Evolutionary conservation across 2,113 vertebrate genomes (phyloP).

Genomic region (Tachysurus fulvidraco): DNA sequence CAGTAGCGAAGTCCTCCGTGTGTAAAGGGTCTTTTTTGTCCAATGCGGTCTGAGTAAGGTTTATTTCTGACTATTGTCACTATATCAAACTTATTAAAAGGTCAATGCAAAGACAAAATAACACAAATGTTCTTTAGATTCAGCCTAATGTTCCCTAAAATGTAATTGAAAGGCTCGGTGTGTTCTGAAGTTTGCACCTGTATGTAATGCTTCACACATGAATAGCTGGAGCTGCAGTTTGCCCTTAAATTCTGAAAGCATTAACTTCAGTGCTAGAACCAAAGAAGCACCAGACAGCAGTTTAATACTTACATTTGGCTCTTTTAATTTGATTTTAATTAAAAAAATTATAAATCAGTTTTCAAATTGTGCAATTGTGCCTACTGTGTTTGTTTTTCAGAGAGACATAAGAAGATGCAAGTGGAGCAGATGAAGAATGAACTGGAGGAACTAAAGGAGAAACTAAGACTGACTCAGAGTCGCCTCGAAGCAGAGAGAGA

Average conservation of each 20-base stretch:
- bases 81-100: neutral
- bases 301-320: neutral
- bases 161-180: neutral
- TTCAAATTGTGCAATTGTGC: neutral
- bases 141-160: neutral
- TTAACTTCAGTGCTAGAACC: neutral
- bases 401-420: constrained; percentile 64
- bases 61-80: neutral
- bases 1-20: neutral
- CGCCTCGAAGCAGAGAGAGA: constrained; percentile 67
- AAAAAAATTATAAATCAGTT: neutral
- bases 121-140: neutral
- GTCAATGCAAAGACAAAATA: neutral
- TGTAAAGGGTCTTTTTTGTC: neutral
- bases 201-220: neutral
- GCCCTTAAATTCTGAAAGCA: neutral
- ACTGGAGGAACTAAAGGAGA: constrained; percentile 69
- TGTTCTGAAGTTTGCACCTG: neutral
- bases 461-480: constrained; percentile 63
- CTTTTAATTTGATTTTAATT: too few relatives aligned
- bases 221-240: neutral
- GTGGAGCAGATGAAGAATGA: constrained; percentile 65
- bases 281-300: neutral
- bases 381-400: constrained; percentile 56
- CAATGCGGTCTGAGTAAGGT: neutral